These are phyloP conservation scores for Dromas ardeola DNA, from an alignment of 2,113 vertebrate species.

Conservation along the genomic window DNA sequence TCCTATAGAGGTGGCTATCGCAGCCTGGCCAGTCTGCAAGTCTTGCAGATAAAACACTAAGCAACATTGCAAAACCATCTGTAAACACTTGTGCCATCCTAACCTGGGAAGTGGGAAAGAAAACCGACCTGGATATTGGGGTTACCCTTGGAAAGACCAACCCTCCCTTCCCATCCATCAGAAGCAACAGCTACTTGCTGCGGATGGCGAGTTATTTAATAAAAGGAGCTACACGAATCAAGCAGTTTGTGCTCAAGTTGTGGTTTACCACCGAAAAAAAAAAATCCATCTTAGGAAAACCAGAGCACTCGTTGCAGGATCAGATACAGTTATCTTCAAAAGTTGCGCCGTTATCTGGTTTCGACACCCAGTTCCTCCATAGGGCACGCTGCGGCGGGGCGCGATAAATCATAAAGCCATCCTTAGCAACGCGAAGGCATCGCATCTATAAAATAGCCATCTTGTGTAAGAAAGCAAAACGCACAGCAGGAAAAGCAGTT, in stretches of 20 bases:
- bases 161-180: background rate
- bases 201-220: accelerated
- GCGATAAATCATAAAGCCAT: background rate
- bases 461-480: background rate
- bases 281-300: background rate
- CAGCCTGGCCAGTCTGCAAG: background rate
- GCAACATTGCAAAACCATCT: background rate
- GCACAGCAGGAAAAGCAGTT: background rate
- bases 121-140: background rate
- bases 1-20: background rate
- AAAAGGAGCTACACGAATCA: accelerated
- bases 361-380: background rate
- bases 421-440: background rate
- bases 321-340: background rate
- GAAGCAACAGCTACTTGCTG: background rate
- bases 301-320: background rate
- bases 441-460: background rate
- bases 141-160: background rate
- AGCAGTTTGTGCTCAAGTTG: background rate
- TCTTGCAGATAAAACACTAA: background rate
- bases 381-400: accelerated
- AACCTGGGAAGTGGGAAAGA: background rate
- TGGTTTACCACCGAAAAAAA: background rate
- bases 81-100: background rate
- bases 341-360: background rate